Evolutionary conservation across 1,140 invertebrate species (phyloP).

Genomic region (Bombus haemorrhoidalis): DNA sequence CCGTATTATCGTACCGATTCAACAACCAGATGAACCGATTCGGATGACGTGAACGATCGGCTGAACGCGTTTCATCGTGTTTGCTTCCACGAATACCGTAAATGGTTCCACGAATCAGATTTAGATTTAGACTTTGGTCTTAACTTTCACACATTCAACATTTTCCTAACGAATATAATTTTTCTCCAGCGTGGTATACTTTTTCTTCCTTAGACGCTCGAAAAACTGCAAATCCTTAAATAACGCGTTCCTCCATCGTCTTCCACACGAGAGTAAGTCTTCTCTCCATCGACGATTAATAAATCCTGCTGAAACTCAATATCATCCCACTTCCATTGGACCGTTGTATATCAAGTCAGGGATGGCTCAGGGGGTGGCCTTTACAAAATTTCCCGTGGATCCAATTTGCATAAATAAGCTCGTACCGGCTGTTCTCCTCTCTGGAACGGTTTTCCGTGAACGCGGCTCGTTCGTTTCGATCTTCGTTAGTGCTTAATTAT

Average conservation of each 20-base stretch:
- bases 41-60: too few species aligned
- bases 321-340: neutral
- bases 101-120: too few species aligned
- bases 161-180: too few species aligned
- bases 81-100: too few species aligned
- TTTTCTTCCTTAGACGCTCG: neutral
- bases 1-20: too few species aligned
- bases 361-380: neutral
- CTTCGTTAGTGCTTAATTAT: conserved; percentile 52
- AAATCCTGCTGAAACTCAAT: conserved; percentile 13
- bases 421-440: conserved; percentile 11
- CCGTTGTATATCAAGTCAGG: conserved; percentile 11
- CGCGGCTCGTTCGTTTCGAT: conserved; percentile 32
- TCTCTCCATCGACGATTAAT: conserved; percentile 5
- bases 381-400: conserved; percentile 30
- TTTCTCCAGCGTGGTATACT: too few species aligned
- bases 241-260: neutral
- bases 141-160: too few species aligned
- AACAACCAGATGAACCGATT: too few species aligned
- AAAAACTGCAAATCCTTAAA: neutral
- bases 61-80: too few species aligned
- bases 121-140: too few species aligned
- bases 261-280: neutral
- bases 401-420: conserved; percentile 47
- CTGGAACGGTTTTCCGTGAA: neutral